These are phyloP conservation scores for Neosilurus mollespiculum DNA, from an alignment of 2,797 vertebrate species.

Conservation along the genomic window DNA sequence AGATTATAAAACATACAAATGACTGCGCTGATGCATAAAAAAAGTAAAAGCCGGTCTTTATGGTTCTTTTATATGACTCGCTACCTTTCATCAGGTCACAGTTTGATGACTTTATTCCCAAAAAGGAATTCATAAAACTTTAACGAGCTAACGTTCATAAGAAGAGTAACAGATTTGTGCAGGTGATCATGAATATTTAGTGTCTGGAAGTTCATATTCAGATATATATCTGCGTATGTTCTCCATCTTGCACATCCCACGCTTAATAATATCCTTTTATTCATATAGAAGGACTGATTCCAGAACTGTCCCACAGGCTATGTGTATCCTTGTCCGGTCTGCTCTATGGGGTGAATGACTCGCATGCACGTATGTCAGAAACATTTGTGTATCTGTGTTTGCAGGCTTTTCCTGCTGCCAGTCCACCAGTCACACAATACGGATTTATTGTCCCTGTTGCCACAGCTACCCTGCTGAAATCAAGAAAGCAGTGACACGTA, in stretches of 20 bases:
- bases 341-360: background rate
- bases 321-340: slow-evolving; percentile 26
- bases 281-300: too few species aligned
- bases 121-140: slow-evolving; percentile 18
- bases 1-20: background rate
- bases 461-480: slow-evolving; percentile 41
- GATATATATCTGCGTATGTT: background rate
- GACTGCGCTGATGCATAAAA: background rate
- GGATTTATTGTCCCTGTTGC: slow-evolving; percentile 45
- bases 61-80: slow-evolving; percentile 2
- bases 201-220: background rate
- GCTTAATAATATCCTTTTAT: background rate
- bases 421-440: slow-evolving; percentile 44
- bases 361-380: slow-evolving; percentile 14
- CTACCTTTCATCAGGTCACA: slow-evolving; percentile 11
- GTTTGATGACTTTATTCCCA: slow-evolving; percentile 8
- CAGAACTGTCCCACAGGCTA: slow-evolving; percentile 3
- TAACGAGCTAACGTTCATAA: background rate
- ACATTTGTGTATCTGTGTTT: slow-evolving; percentile 42
- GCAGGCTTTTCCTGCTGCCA: slow-evolving; percentile 52
- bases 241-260: too few species aligned
- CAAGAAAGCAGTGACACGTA: slow-evolving; percentile 36
- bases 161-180: background rate
- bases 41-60: background rate
- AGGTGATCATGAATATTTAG: background rate